Percentiles rank a stretch among this genome's conserved stretches.
These are phyloP conservation scores for Albula goreensis DNA, from an alignment of 2,113 vertebrate genomes.

Conservation along the genomic window DNA sequence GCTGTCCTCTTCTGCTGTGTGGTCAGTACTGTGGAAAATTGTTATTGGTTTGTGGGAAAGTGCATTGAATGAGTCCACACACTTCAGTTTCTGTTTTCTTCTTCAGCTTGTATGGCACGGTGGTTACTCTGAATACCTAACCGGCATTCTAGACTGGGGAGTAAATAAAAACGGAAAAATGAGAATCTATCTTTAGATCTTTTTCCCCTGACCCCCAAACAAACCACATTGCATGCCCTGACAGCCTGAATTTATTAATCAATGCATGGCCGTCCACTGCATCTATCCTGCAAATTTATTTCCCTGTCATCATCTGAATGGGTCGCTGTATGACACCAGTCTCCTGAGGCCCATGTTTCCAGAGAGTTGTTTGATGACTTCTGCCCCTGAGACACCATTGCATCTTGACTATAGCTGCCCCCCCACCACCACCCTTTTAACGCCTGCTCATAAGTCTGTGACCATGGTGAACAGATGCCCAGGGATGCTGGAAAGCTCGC, in stretches of 20 bases:
- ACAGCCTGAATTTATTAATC: conserved; percentile 55
- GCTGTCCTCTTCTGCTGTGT: not conserved
- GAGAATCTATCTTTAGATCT: conserved; percentile 3
- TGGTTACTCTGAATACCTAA: not conserved
- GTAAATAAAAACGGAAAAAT: not conserved
- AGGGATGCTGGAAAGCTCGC: conserved; percentile 31
- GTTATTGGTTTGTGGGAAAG: not conserved
- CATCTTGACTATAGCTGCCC: conserved; percentile 6
- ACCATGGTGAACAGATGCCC: conserved; percentile 20
- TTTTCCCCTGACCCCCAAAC: conserved; percentile 13
- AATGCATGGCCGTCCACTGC: conserved; percentile 32
- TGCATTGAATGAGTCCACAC: not conserved
- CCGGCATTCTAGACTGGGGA: not conserved
- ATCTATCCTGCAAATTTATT: conserved; percentile 58
- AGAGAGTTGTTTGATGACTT: conserved; percentile 50
- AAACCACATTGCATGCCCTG: conserved; percentile 50
- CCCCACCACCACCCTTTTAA: not conserved
- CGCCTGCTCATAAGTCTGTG: conserved; percentile 39
- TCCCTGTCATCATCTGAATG: conserved; percentile 59
- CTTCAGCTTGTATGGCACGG: not conserved
- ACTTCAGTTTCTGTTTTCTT: not conserved
- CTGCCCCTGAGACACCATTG: conserved; percentile 47
- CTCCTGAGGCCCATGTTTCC: conserved; percentile 41
- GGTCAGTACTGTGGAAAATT: not conserved
- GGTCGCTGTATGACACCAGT: conserved; percentile 45